Percentiles rank a stretch among this genome's conserved stretches.
phyloP scores from a whole-genome alignment of 1,140 invertebrate species.

The Wiebesia pumilae region DNA sequence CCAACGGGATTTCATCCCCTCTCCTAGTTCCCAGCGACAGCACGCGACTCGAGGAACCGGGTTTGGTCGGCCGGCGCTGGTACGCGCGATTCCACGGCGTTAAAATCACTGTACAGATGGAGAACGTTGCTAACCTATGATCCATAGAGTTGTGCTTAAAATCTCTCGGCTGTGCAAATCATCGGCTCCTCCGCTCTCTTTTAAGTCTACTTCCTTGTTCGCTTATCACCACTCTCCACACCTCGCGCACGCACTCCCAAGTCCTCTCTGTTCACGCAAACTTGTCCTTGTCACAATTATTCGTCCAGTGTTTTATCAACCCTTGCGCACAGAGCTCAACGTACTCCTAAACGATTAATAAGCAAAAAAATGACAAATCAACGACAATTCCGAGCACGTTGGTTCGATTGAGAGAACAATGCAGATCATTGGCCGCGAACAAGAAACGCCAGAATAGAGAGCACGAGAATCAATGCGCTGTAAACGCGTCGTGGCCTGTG shows the following conservation, averaged over 20 bases:
- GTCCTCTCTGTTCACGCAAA: not conserved
- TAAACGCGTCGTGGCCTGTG: slow-evolving; percentile 26
- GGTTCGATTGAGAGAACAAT: not conserved
- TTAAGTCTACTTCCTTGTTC: not conserved
- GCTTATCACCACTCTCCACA: too few relatives aligned
- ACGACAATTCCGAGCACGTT: too few relatives aligned
- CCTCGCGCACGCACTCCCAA: too few relatives aligned
- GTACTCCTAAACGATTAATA: too few relatives aligned
- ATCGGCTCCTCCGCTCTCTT: not conserved
- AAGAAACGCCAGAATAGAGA: slow-evolving; percentile 23
- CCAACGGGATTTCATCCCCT: not conserved
- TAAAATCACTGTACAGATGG: slow-evolving; percentile 59
- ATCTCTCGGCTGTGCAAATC: slow-evolving; percentile 25
- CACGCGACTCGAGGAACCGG: not conserved
- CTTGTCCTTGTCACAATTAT: not conserved
- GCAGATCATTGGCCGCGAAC: not conserved
- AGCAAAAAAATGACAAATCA: too few relatives aligned
- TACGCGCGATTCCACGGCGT: slow-evolving; percentile 44
- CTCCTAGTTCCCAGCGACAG: not conserved
- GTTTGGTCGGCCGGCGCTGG: not conserved
- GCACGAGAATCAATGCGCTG: not conserved
- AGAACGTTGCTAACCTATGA: slow-evolving; percentile 69
- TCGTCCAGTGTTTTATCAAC: not conserved
- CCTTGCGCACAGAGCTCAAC: not conserved
- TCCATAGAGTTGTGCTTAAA: slow-evolving; percentile 65